Percentiles rank a stretch among this genome's conserved stretches.
Evolutionary conservation across 2,797 vertebrate species (phyloP).

Genomic region (Limosa lapponica): DNA sequence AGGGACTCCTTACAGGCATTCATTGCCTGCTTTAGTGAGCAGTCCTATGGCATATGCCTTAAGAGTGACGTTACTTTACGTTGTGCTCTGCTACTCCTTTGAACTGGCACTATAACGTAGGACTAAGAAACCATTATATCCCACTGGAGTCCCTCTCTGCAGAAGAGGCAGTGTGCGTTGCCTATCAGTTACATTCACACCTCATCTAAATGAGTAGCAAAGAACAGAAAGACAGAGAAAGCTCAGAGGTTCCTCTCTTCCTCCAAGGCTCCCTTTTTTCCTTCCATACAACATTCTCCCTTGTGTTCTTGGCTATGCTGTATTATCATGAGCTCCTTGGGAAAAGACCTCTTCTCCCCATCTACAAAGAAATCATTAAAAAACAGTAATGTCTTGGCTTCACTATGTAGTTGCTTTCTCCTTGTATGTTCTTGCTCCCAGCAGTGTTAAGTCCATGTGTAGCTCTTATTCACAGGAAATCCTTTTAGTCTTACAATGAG

Average conservation of each 20-base stretch:
- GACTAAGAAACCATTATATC: not conserved
- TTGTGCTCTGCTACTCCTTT: not conserved
- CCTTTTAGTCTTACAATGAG: constrained; percentile 66
- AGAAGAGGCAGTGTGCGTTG: not conserved
- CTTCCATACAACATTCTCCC: constrained; percentile 19
- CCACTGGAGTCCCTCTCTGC: not conserved
- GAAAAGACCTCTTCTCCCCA: constrained; percentile 60
- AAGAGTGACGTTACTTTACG: not conserved
- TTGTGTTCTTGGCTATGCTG: constrained; percentile 2
- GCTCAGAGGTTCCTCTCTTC: constrained; percentile 28
- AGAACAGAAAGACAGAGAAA: constrained; percentile 20
- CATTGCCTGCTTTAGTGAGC: not conserved
- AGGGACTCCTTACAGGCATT: not conserved
- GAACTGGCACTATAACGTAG: not conserved
- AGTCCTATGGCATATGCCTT: not conserved
- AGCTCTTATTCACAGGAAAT: constrained; percentile 67
- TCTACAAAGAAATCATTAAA: constrained; percentile 68
- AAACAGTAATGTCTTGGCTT: constrained; percentile 32
- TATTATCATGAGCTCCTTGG: constrained; percentile 59
- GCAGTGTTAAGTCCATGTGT: constrained; percentile 66
- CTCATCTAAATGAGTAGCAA: constrained; percentile 16
- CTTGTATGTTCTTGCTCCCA: constrained; percentile 70
- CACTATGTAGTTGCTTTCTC: constrained; percentile 49
- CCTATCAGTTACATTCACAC: constrained; percentile 1
- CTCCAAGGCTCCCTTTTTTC: constrained; percentile 22